These are phyloP conservation scores for Pangasianodon gigas DNA, from an alignment of 2,113 vertebrate genomes.

Conservation along the genomic window DNA sequence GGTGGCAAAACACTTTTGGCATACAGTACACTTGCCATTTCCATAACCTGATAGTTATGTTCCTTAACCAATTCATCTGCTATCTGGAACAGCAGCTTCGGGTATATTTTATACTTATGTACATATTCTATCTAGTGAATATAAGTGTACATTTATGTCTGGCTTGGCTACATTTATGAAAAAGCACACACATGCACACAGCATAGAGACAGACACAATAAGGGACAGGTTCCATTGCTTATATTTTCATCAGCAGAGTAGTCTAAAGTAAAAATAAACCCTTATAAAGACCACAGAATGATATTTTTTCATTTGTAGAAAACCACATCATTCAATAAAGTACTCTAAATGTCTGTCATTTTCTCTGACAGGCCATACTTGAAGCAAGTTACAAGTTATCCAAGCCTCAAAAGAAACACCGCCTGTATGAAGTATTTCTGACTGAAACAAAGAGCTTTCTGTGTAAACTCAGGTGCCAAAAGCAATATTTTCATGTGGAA, in stretches of 20 bases:
- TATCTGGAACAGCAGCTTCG: background rate
- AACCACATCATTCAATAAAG: conserved; percentile 34
- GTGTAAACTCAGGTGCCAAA: conserved; percentile 61
- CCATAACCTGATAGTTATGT: background rate
- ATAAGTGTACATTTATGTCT: background rate
- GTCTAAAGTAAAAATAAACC: background rate
- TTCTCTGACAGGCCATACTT: conserved; percentile 37
- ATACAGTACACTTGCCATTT: background rate
- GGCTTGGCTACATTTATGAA: background rate
- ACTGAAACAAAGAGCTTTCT: conserved; percentile 68
- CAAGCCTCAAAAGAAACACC: conserved; percentile 50
- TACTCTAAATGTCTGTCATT: conserved; percentile 34
- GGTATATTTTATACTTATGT: background rate
- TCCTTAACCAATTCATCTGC: background rate
- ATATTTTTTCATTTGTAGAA: conserved; percentile 7
- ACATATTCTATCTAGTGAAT: background rate
- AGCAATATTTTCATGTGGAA: conserved; percentile 63
- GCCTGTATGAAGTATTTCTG: conserved; percentile 53
- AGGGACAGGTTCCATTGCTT: background rate
- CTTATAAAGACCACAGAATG: background rate
- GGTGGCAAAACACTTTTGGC: background rate
- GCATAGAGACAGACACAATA: background rate
- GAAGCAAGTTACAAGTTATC: conserved; percentile 48
- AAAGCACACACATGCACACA: background rate
- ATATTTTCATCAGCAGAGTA: background rate